Percentiles rank a stretch among this genome's conserved stretches.
These are phyloP conservation scores for Tinamus guttatus DNA, from an alignment of 2,113 vertebrate species.

Conservation along the genomic window DNA sequence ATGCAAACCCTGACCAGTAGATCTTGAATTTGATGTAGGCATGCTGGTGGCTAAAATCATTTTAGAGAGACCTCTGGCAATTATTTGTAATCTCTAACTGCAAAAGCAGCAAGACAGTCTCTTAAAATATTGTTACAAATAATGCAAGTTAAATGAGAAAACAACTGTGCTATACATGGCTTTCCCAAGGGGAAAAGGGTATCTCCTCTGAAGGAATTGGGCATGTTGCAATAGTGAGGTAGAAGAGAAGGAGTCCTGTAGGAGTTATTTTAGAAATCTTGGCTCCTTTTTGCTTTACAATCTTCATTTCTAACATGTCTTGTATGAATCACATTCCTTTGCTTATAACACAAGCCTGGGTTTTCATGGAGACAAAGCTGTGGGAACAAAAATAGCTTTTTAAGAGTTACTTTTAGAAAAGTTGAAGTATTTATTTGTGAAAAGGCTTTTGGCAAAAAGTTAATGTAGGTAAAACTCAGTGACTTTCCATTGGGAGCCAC, in stretches of 20 bases:
- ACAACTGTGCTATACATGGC: neutral
- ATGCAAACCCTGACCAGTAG: neutral
- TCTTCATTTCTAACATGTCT: neutral
- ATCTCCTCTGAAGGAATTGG: neutral
- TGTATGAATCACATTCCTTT: neutral
- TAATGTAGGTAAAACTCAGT: neutral
- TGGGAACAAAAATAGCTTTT: neutral
- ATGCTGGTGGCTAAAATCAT: neutral
- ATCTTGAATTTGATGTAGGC: neutral
- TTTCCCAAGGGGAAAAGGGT: neutral
- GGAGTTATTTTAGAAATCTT: neutral
- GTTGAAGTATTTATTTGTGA: neutral
- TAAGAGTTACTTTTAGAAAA: conserved; percentile 27
- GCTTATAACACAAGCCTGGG: neutral
- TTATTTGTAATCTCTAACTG: neutral
- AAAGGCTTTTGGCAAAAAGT: neutral
- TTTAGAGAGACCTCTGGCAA: neutral
- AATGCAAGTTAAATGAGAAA: neutral
- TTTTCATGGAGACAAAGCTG: neutral
- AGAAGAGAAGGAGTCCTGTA: neutral
- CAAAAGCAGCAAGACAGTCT: neutral
- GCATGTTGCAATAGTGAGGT: neutral
- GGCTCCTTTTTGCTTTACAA: neutral
- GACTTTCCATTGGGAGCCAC: neutral
- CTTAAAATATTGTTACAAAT: neutral